These are phyloP conservation scores for Teleiodes luculella DNA, from an alignment of 2,888 invertebrate species.

Conservation along the genomic window DNA sequence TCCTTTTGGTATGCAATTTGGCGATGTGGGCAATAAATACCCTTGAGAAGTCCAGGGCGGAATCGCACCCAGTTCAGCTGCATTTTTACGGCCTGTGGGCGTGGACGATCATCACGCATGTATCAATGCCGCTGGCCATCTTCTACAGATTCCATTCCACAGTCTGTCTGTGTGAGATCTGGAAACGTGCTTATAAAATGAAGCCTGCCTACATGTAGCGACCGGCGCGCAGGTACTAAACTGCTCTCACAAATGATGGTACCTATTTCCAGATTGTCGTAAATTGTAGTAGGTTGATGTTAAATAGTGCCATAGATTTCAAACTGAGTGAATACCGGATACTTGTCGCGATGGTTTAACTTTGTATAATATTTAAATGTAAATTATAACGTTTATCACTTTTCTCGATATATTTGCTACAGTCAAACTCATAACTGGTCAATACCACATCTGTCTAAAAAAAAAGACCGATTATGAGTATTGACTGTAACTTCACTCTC, in stretches of 20 bases:
- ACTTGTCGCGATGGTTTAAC: neutral
- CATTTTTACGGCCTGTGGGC: conserved; percentile 96
- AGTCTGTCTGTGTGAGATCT: conserved; percentile 96
- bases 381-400: neutral
- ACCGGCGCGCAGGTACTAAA: conserved; percentile 57
- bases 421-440: too few species aligned
- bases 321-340: conserved; percentile 36
- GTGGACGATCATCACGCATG: conserved; percentile 97
- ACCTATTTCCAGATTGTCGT: conserved; percentile 38
- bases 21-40: conserved; percentile 98
- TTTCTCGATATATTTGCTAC: conserved; percentile 7
- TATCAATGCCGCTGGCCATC: conserved; percentile 94
- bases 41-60: conserved; percentile 92
- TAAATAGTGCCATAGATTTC: conserved; percentile 64
- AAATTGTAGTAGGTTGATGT: conserved; percentile 45
- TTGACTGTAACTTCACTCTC: too few species aligned
- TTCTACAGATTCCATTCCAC: conserved; percentile 97
- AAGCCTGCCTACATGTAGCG: conserved; percentile 91
- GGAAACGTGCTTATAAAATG: conserved; percentile 97
- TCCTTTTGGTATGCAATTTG: conserved; percentile 91
- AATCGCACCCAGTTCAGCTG: conserved; percentile 93
- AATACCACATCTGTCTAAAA: too few species aligned
- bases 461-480: too few species aligned
- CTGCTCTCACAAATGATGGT: conserved; percentile 45
- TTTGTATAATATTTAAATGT: conserved; percentile 22